Evolutionary conservation across 2,113 vertebrate species (phyloP), one percentile per base, ranked within the genome.

Genomic region (Epinephelus fuscoguttatus): DNA sequence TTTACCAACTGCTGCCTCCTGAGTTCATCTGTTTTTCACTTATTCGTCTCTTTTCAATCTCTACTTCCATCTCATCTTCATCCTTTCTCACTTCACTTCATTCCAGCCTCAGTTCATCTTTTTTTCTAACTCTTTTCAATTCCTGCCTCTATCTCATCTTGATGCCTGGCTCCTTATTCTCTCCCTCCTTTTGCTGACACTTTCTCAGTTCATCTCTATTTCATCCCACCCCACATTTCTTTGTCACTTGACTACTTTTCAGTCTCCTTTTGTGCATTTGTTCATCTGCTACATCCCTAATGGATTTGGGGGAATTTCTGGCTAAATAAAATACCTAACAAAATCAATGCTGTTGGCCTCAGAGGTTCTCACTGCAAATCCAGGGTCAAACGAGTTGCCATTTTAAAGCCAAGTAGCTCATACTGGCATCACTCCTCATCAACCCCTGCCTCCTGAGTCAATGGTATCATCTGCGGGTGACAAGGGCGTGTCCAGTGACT

Each of bases 141-240:
- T 21, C 47, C 77, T 71, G 19, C 70, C 82, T 62, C 68, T 70
- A n/a, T 75, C 75, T 84, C 49, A 69, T 45, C 84, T 77, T 47
- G 66, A 14, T 47, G n/a, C 56, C 59, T 55, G 9, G n/a, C 81
- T 45, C 17, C 47, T 78, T 50, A 61, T 47, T 50, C 33, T 60
- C 52, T 0, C 4, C 3, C 30, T 84, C 23, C 59, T 42, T n/a
- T 6, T 30, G 23, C 21, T 25, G 40, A 27, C 64, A 17, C 40
- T n/a, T 33, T 3, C 27, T 10, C 55, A 1, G 33, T 62, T 68
- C 68, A 52, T 85, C 66, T 82, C 57, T 45, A n/a, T 64, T 59
- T 81, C 18, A 37, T 57, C 50, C 49, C 21, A 1, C 10, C 45
- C 50, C n/a, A 27, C 40, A 12, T 63, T n/a, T 70, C 45, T 73